Evolutionary conservation across 2,113 vertebrate species (phyloP).

Genomic region (Excalfactoria chinensis): DNA sequence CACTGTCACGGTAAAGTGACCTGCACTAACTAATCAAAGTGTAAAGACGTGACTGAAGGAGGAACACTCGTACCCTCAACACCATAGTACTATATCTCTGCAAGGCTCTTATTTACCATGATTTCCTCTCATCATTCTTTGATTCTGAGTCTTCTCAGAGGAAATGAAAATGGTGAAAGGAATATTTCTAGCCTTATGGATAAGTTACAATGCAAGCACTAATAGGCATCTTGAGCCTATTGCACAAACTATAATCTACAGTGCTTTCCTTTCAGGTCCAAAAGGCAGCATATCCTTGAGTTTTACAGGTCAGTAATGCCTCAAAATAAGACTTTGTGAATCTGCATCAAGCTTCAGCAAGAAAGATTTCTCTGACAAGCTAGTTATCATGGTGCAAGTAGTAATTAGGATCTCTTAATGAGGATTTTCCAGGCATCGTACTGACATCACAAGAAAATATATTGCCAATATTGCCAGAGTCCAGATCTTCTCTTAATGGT

Average conservation of each 20-base stretch:
- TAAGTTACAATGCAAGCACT: neutral
- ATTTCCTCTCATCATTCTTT: neutral
- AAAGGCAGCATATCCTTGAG: neutral
- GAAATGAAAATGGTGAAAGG: fast-evolving
- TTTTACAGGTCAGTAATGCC: neutral
- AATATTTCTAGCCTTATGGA: neutral
- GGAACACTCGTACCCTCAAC: neutral
- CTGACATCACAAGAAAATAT: neutral
- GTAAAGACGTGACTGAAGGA: neutral
- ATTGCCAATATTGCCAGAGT: fast-evolving
- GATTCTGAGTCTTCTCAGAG: neutral
- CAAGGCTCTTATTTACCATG: neutral
- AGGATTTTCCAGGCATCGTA: neutral
- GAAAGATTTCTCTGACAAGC: neutral
- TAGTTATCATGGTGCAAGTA: neutral
- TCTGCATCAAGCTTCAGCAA: neutral
- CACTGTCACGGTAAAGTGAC: neutral
- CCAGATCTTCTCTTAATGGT: neutral
- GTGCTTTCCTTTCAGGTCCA: neutral
- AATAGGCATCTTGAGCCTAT: fast-evolving
- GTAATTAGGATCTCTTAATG: neutral
- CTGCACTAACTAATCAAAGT: neutral
- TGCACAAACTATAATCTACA: neutral
- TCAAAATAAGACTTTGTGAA: neutral
- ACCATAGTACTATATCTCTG: fast-evolving